These are phyloP conservation scores for Rhingia campestris DNA, from an alignment of 2,888 invertebrate genomes.

Conservation along the genomic window DNA sequence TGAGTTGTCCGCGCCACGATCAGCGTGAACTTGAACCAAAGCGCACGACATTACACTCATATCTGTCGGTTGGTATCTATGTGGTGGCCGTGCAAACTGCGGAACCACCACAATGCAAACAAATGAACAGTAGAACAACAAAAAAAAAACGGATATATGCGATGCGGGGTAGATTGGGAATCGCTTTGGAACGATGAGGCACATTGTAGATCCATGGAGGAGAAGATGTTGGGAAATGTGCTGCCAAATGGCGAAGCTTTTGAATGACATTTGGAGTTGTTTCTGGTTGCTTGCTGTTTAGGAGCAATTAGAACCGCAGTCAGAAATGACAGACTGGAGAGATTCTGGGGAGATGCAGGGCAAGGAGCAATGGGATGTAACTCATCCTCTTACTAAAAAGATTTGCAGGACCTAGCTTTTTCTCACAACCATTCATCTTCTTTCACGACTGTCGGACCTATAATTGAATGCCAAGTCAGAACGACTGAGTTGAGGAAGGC, in stretches of 20 bases:
- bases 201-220: conserved; percentile 9
- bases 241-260: not conserved
- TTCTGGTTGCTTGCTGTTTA: too few relatives aligned
- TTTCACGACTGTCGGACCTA: too few relatives aligned
- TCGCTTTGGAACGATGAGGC: not conserved
- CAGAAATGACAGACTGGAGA: not conserved
- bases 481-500: too few relatives aligned
- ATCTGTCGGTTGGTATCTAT: conserved; percentile 59
- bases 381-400: too few relatives aligned
- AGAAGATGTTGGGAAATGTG: not conserved
- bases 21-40: conserved; percentile 75
- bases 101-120: conserved; percentile 21
- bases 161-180: not conserved
- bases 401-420: too few relatives aligned
- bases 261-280: not conserved
- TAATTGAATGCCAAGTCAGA: too few relatives aligned
- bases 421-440: too few relatives aligned
- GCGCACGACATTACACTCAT: conserved; percentile 72
- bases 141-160: not conserved
- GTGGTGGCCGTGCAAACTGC: conserved; percentile 33
- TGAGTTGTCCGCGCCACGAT: conserved; percentile 75
- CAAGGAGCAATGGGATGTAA: too few relatives aligned
- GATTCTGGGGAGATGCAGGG: too few relatives aligned
- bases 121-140: not conserved
- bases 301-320: not conserved